Evolutionary conservation across 2,797 vertebrate genomes (phyloP).

Genomic region (Eutrigla gurnardus): DNA sequence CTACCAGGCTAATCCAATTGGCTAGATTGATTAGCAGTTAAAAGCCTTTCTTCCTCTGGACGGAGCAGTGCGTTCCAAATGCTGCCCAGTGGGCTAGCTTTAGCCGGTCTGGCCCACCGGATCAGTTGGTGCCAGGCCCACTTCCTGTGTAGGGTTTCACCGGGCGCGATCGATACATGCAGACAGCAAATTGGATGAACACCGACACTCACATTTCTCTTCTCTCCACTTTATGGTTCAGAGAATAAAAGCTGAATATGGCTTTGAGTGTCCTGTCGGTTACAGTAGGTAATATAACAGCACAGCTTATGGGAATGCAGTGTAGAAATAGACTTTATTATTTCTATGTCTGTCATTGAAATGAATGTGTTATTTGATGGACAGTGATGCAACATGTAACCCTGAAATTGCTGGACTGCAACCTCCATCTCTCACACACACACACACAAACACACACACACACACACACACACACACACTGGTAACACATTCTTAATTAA

Average conservation of each 20-base stretch:
- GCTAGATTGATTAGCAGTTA: constrained; percentile 83
- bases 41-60: constrained; percentile 82
- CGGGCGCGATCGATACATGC: constrained; percentile 75
- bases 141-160: constrained; percentile 84
- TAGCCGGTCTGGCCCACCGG: constrained; percentile 61
- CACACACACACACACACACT: too few species aligned
- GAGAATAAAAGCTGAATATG: constrained; percentile 69
- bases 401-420: constrained; percentile 14
- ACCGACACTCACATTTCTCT: constrained; percentile 78
- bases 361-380: constrained; percentile 44
- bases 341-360: constrained; percentile 47
- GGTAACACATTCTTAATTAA: too few species aligned
- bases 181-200: constrained; percentile 81
- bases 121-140: constrained; percentile 77
- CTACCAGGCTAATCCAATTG: constrained; percentile 80
- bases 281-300: constrained; percentile 54
- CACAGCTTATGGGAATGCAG: constrained; percentile 66
- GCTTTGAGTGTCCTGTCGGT: constrained; percentile 59
- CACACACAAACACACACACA: constrained; percentile 14
- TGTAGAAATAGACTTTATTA: constrained; percentile 47
- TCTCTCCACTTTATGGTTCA: constrained; percentile 67
- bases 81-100: constrained; percentile 73
- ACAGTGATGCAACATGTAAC: constrained; percentile 34
- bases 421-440: constrained; percentile 3
- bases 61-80: constrained; percentile 72